phyloP scores from a whole-genome alignment of 2,797 vertebrate species.

The Chaetophractus vellerosus region DNA sequence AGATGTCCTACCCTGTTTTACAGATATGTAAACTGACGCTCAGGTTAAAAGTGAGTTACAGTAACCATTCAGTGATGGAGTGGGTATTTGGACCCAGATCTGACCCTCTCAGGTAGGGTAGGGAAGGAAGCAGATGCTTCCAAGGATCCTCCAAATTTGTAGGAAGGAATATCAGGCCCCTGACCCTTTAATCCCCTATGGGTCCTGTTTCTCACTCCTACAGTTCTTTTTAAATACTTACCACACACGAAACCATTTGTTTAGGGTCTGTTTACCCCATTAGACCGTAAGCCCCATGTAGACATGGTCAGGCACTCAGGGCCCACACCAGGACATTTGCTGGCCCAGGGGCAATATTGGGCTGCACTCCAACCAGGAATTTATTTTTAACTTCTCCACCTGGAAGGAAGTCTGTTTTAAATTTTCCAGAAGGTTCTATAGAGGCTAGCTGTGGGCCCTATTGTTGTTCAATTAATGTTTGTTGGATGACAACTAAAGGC shows the following conservation, averaged over 20 bases:
- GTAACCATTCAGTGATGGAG: no score
- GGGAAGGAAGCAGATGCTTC: background rate
- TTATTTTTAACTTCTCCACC: background rate
- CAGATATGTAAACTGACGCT: background rate
- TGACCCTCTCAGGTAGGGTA: background rate
- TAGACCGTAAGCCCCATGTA: background rate
- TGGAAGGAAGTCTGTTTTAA: background rate
- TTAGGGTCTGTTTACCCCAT: background rate
- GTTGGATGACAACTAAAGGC: background rate
- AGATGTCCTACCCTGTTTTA: background rate
- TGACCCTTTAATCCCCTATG: background rate
- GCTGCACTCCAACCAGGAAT: background rate
- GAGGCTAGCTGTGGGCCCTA: background rate
- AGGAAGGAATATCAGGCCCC: background rate
- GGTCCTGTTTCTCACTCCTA: background rate
- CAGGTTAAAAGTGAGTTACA: background rate
- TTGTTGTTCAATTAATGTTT: background rate
- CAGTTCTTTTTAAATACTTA: background rate
- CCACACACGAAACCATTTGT: background rate
- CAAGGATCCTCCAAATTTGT: background rate
- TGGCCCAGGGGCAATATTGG: background rate
- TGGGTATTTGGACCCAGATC: background rate
- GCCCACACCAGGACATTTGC: background rate
- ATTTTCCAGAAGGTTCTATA: background rate
- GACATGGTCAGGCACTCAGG: background rate